A percentile compares a stretch with the other conserved stretches of the same genome.
Conservation (phyloP, 2,797 vertebrate species). For the Molossus molossus region DNA sequence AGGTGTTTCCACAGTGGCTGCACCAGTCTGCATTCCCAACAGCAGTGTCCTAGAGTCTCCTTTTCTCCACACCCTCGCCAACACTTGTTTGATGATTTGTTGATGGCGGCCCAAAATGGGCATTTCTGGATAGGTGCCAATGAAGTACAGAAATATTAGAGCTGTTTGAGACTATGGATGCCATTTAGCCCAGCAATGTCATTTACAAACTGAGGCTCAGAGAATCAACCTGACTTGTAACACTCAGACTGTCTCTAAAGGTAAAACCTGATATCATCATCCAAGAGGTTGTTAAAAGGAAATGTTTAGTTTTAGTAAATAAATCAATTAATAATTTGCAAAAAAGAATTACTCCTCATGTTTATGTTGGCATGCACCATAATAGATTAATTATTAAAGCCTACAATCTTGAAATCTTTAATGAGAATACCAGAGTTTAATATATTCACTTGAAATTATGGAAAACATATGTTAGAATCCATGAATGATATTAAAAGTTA, state of each 20-base stretch:
- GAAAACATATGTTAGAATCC: neutral
- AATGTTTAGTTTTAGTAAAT: slow-evolving; percentile 43
- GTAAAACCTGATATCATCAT: neutral
- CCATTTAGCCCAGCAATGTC: neutral
- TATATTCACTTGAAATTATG: neutral
- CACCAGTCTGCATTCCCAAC: no score
- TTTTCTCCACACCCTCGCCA: no score
- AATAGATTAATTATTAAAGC: slow-evolving; percentile 4
- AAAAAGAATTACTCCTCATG: neutral
- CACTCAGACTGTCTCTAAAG: neutral
- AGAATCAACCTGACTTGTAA: neutral
- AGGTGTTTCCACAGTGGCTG: no score
- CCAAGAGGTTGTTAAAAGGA: neutral
- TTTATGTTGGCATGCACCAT: neutral
- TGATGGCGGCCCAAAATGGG: neutral
- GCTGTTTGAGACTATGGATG: neutral
- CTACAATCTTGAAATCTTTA: neutral
- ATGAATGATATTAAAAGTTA: slow-evolving; percentile 52
- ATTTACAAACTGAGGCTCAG: neutral
- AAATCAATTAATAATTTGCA: slow-evolving; percentile 17
- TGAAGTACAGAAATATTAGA: neutral
- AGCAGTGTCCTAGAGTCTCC: no score
- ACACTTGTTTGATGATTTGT: no score
- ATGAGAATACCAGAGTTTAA: slow-evolving; percentile 46
- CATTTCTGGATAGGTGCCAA: neutral